Base-by-base conservation (phyloP, 2,113 vertebrate species). In the Cheirogaleus medius region DNA sequence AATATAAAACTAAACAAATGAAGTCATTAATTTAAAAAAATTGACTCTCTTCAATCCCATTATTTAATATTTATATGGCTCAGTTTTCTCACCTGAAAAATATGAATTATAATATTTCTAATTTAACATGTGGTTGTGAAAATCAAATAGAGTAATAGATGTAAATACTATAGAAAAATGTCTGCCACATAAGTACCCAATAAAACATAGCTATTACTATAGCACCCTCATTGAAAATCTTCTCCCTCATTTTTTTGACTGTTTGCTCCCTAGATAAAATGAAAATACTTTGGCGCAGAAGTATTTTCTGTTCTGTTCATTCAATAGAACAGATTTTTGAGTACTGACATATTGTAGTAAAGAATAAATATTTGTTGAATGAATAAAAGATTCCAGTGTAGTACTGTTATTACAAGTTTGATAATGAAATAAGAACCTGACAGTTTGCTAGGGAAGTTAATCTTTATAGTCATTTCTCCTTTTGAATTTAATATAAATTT, bases 401-500 rank as follows among this genome's bases (percentile, higher is more conserved):
- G 8, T 60, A 34, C 49, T 83, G 64, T 52, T 83, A 49, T 80
- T 68, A 54, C 54, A 7, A 42, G 15, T 17, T 95, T 83, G 86
- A 94, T 92, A 87, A 52, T 95, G 27, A 63, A 84, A 90, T 52
- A 89, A 64, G 29, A 6, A 85, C 37, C 44, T 93, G 42, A 6
- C 9, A 83, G 2, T 94, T 87, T 73, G 44, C 47, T 90, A 84
- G 34, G 64, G 60, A 81, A 97, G 95, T 84, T 92, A 97, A 90
- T 87, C 64, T 95, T 78, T 27, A 60, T 39, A 87, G 47, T 63
- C 18, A 90, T 90, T 87, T 66, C 56, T 93, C 15, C 23, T 93
- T 80, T 86, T 77, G 76, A 92, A 95, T 94, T 87, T 92, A 91
- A 86, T 91, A 82, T 87, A 94, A 92, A 86, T 80, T 47, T 83